Percentiles rank a stretch among this genome's conserved stretches.
These are phyloP conservation scores for Tragopan temminckii DNA, from an alignment of 2,797 vertebrate genomes.

Conservation along the genomic window DNA sequence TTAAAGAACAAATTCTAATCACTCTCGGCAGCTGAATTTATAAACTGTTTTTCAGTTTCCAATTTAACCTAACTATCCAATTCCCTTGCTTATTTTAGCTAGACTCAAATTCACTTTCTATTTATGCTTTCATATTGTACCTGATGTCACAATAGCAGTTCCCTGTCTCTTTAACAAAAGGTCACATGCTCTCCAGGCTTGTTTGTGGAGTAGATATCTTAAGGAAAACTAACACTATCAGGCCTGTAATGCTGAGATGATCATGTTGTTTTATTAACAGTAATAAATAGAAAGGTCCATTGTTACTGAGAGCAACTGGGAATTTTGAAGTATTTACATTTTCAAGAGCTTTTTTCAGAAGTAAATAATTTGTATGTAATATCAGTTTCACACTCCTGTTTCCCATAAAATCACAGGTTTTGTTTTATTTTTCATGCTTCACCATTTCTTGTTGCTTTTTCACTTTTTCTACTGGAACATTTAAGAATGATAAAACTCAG, in stretches of 20 bases:
- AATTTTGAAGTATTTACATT: background rate
- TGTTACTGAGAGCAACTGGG: background rate
- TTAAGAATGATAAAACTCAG: background rate
- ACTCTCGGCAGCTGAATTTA: constrained; percentile 7
- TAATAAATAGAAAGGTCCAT: background rate
- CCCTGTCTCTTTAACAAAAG: background rate
- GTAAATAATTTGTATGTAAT: background rate
- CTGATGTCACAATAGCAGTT: background rate
- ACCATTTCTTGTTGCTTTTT: background rate
- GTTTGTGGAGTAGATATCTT: background rate
- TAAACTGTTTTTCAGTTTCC: background rate
- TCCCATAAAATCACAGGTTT: background rate
- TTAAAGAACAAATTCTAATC: constrained; percentile 27
- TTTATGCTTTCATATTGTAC: background rate
- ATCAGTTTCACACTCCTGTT: background rate
- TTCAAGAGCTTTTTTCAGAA: background rate
- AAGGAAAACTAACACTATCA: background rate
- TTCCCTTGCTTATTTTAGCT: background rate
- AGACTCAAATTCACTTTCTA: background rate
- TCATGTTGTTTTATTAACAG: background rate
- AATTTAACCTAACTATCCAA: constrained; percentile 3
- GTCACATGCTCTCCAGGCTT: background rate
- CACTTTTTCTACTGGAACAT: background rate
- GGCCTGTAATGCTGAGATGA: background rate
- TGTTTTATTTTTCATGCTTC: background rate